These are phyloP conservation scores for Dipodomys spectabilis DNA, from an alignment of 2,113 vertebrate genomes.

Conservation along the genomic window DNA sequence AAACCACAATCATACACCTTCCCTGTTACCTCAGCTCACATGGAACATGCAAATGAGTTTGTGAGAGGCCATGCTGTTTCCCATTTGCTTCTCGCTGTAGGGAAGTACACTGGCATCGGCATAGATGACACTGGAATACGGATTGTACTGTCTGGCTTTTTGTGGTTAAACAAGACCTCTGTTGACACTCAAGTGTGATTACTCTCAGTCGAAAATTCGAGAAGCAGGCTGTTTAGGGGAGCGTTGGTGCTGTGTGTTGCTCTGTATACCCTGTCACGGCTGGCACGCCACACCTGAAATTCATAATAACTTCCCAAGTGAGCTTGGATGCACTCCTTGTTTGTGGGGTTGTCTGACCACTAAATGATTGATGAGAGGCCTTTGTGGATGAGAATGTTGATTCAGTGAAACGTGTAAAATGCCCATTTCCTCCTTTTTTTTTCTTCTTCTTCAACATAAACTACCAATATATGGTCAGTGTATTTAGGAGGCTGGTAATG, in stretches of 20 bases:
- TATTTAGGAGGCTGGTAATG: constrained; percentile 67
- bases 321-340: constrained; percentile 60
- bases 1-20: not conserved
- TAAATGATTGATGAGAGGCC: constrained; percentile 71
- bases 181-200: constrained; percentile 57
- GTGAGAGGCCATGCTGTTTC: not conserved
- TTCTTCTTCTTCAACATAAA: constrained; percentile 46
- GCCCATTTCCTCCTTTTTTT: constrained; percentile 61
- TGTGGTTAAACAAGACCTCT: constrained; percentile 44
- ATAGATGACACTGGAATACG: not conserved
- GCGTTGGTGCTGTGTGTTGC: not conserved
- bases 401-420: constrained; percentile 75
- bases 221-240: constrained; percentile 15
- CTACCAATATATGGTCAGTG: constrained; percentile 61
- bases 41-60: not conserved
- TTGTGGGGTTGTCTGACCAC: constrained; percentile 61
- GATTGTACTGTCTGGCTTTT: not conserved
- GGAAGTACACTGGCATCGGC: not conserved
- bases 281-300: constrained; percentile 29
- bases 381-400: constrained; percentile 65
- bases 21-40: not conserved
- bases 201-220: constrained; percentile 50
- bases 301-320: constrained; percentile 8
- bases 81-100: not conserved
- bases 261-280: not conserved